These are phyloP conservation scores for Vanessa tameamea DNA, from an alignment of 1,140 invertebrate species.

Conservation along the genomic window DNA sequence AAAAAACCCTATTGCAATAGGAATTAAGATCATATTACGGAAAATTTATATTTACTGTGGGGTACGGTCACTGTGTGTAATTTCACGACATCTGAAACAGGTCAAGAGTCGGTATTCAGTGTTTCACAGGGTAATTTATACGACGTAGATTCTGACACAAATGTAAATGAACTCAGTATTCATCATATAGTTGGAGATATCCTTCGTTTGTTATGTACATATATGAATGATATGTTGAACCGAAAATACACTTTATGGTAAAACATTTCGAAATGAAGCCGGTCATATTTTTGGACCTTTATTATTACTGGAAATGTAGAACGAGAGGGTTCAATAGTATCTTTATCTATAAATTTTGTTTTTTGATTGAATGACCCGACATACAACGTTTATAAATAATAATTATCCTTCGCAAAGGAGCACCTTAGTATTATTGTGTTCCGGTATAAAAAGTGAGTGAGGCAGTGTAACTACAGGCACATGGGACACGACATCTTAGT, in stretches of 20 bases:
- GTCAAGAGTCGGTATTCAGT: constrained; percentile 31
- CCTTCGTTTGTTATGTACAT: constrained; percentile 16
- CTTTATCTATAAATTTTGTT: too few species aligned
- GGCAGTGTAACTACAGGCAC: too few species aligned
- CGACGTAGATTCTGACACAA: constrained; percentile 12
- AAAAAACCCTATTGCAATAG: background rate
- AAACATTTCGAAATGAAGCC: too few species aligned
- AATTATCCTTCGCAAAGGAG: too few species aligned
- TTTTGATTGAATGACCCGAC: too few species aligned
- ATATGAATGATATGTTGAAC: background rate
- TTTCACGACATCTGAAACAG: constrained; percentile 27
- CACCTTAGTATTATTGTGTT: too few species aligned
- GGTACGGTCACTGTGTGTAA: constrained; percentile 12
- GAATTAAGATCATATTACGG: background rate
- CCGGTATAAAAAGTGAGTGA: too few species aligned
- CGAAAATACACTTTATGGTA: background rate
- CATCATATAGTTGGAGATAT: constrained; percentile 3
- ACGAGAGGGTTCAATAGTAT: too few species aligned
- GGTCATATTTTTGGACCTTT: too few species aligned
- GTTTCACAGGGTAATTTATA: constrained; percentile 24
- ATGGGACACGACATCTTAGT: too few species aligned
- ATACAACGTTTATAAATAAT: too few species aligned
- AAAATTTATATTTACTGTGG: constrained; percentile 1
- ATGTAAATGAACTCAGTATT: constrained; percentile 2
- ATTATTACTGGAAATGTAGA: too few species aligned